Conservation (phyloP, 2,888 invertebrate species). For the Coenonympha glycerion region DNA sequence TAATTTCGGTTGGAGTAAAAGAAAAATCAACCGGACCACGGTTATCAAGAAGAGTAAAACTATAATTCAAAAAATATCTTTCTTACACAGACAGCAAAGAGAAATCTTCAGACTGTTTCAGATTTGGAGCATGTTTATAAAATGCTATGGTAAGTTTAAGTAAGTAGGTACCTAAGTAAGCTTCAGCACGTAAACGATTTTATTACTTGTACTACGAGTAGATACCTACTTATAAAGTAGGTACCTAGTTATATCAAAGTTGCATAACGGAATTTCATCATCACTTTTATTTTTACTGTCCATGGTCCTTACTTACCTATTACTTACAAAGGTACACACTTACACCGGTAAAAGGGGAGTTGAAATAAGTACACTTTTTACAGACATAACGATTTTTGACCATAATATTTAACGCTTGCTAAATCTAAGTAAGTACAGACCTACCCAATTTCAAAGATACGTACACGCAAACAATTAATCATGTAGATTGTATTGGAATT, state of each 20-base stretch:
- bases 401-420: too few relatives aligned
- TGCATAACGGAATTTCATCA: too few relatives aligned
- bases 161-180: slow-evolving; percentile 7
- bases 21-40: background rate
- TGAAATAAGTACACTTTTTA: too few relatives aligned
- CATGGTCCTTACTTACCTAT: too few relatives aligned
- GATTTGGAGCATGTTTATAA: slow-evolving; percentile 12
- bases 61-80: background rate
- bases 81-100: background rate
- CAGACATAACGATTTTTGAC: too few relatives aligned
- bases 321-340: too few relatives aligned
- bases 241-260: too few relatives aligned
- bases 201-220: too few relatives aligned
- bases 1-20: slow-evolving; percentile 2
- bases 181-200: background rate
- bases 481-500: slow-evolving; percentile 15
- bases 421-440: too few relatives aligned
- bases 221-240: background rate
- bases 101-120: background rate
- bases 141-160: too few relatives aligned
- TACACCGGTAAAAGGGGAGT: too few relatives aligned
- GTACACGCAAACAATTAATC: slow-evolving; percentile 19
- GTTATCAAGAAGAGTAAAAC: background rate
- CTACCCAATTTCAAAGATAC: slow-evolving; percentile 5
- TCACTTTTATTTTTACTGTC: too few relatives aligned